These are phyloP conservation scores for Manis javanica DNA, from an alignment of 2,797 vertebrate genomes.

Conservation along the genomic window DNA sequence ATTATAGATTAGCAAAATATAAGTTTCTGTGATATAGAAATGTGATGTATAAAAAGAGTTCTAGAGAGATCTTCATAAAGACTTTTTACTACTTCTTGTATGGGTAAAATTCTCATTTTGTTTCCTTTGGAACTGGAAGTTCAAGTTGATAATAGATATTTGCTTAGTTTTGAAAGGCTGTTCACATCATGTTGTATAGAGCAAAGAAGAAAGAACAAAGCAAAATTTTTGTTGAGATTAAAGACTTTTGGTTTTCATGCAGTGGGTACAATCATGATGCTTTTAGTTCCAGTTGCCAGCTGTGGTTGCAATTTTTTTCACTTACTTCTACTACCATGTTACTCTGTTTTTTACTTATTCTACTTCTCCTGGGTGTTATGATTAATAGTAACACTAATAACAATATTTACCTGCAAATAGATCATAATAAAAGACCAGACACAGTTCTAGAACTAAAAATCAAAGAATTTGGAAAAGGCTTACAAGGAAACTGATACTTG, in stretches of 20 bases:
- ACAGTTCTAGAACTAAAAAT: background rate
- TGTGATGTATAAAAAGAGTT: background rate
- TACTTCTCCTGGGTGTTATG: background rate
- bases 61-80: background rate
- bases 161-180: background rate
- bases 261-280: background rate
- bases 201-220: constrained; percentile 39
- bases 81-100: background rate
- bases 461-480: background rate
- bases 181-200: background rate
- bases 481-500: background rate
- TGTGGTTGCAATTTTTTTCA: background rate
- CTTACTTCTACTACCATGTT: background rate
- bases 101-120: constrained; percentile 20
- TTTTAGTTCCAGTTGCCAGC: background rate
- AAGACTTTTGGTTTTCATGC: background rate
- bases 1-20: background rate
- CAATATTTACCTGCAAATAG: background rate
- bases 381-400: background rate
- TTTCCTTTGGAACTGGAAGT: background rate
- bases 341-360: background rate
- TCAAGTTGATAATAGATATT: constrained; percentile 14
- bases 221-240: background rate
- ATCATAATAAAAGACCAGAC: background rate
- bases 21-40: background rate